Evolutionary conservation across 1,140 invertebrate species (phyloP), one percentile per base, ranked within the genome.

Genomic region (Triops longicaudatus): DNA sequence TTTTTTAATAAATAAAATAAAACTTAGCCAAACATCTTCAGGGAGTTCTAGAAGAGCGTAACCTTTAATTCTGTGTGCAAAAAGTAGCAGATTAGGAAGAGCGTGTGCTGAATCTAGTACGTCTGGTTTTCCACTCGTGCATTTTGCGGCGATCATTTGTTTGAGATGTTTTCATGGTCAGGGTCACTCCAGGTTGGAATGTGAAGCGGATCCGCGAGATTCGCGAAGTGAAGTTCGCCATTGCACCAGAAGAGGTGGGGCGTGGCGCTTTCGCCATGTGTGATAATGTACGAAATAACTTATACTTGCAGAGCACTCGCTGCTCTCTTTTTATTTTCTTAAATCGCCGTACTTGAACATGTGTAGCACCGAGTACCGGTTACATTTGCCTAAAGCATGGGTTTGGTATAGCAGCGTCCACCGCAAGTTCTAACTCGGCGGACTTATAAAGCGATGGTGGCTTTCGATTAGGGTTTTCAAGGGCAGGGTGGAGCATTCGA

Each of bases 381-480:
- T 63, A 14, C 17, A 6, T 3, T 63, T 22, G 50, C 50, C 50
- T 63, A 17, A 22, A 63, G 50, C 50, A 63, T 63, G 50, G 50
- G 50, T 63, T 63, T 63, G 50, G 50, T 63, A 22, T 63, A n/a
- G 6, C 3, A 63, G 17, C 22, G 22, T 22, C 10, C 14, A 63
- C 50, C 14, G 50, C 50, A 22, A 63, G 17, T 63, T 63, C 22
- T 63, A n/a, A 63, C 50, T 17, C 50, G 50, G 6, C 14, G 50
- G 50, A 63, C 14, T n/a, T 22, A 14, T 22, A 37, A 37, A 37
- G 14, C 50, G n/a, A 63, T 9, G 50, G 17, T 22, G n/a, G 17
- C 50, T 63, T 63, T 63, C 22, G n/a, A 63, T 63, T 22, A 63
- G 22, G 50, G n/a, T 63, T 63, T 63, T 63, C 50, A 63, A 63